These are phyloP conservation scores for Dorcus parallelipipedus DNA, from an alignment of 2,888 invertebrate species.

Conservation along the genomic window DNA sequence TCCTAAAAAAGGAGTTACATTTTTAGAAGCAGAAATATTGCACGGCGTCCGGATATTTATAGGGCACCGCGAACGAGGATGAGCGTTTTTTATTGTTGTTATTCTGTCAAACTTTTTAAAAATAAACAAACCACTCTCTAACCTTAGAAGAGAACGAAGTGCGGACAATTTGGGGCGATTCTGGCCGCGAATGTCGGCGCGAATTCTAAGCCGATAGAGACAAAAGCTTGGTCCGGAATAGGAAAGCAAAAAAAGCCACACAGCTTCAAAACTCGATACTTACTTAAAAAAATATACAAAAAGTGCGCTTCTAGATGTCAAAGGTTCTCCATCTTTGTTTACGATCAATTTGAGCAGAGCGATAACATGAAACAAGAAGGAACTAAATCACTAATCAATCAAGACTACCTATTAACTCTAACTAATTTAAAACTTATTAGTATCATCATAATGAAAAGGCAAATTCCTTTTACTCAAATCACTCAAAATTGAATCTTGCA, in stretches of 20 bases:
- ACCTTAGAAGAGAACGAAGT: constrained; percentile 14
- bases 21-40: constrained; percentile 5
- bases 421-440: not conserved
- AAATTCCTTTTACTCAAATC: not conserved
- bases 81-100: constrained; percentile 29
- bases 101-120: constrained; percentile 38
- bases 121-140: constrained; percentile 38
- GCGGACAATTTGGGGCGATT: too few species aligned
- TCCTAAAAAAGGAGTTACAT: constrained; percentile 9
- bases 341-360: constrained; percentile 30
- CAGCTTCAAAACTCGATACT: constrained; percentile 34
- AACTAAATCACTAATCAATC: not conserved
- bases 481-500: not conserved
- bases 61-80: constrained; percentile 4
- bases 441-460: not conserved
- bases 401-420: not conserved
- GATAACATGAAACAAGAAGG: constrained; percentile 19
- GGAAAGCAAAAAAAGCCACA: constrained; percentile 35
- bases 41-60: constrained; percentile 4
- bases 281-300: constrained; percentile 44
- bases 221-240: constrained; percentile 32
- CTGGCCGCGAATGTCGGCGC: too few species aligned
- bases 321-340: constrained; percentile 30
- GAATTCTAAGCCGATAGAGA: constrained; percentile 10
- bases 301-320: constrained; percentile 42